Evolutionary conservation across 2,888 invertebrate genomes (phyloP).

Genomic region (Aleiodes testaceus): DNA sequence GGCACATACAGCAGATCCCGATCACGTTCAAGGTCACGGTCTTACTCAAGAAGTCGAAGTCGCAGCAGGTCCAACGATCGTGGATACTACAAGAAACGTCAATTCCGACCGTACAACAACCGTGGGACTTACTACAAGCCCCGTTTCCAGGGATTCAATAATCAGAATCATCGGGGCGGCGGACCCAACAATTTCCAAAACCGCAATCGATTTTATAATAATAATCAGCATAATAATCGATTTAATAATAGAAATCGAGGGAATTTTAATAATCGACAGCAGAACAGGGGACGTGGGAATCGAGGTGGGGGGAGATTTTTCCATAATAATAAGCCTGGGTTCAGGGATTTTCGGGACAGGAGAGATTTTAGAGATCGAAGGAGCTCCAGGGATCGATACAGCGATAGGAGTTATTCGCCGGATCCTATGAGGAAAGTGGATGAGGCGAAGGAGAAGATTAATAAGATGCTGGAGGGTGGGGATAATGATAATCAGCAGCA

Average conservation of each 20-base stretch:
- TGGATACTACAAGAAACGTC: constrained; percentile 68
- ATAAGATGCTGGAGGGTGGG: constrained; percentile 75
- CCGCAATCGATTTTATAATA: constrained; percentile 67
- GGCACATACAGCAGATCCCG: constrained; percentile 69
- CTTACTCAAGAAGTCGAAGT: constrained; percentile 74
- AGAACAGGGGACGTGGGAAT: constrained; percentile 55
- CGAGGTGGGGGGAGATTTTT: constrained; percentile 65
- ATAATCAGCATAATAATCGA: constrained; percentile 64
- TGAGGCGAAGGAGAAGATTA: constrained; percentile 77
- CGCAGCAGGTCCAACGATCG: constrained; percentile 74
- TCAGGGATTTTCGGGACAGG: constrained; percentile 81
- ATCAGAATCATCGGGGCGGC: constrained; percentile 76
- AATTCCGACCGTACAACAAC: constrained; percentile 76
- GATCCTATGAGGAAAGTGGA: constrained; percentile 75
- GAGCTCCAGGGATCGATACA: constrained; percentile 73
- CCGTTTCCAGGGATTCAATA: constrained; percentile 80
- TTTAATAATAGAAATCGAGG: constrained; percentile 61
- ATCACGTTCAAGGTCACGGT: constrained; percentile 76
- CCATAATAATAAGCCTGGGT: constrained; percentile 71
- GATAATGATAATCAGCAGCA: constrained; percentile 53
- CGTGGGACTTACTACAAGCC: constrained; percentile 87
- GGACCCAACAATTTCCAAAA: constrained; percentile 70
- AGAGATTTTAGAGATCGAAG: constrained; percentile 79
- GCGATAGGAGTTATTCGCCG: constrained; percentile 75
- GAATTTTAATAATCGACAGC: constrained; percentile 65